A percentile compares a stretch with the other conserved stretches of the same genome.
These are phyloP conservation scores for Dryobotodes eremita DNA, from an alignment of 2,888 invertebrate genomes.

Conservation along the genomic window DNA sequence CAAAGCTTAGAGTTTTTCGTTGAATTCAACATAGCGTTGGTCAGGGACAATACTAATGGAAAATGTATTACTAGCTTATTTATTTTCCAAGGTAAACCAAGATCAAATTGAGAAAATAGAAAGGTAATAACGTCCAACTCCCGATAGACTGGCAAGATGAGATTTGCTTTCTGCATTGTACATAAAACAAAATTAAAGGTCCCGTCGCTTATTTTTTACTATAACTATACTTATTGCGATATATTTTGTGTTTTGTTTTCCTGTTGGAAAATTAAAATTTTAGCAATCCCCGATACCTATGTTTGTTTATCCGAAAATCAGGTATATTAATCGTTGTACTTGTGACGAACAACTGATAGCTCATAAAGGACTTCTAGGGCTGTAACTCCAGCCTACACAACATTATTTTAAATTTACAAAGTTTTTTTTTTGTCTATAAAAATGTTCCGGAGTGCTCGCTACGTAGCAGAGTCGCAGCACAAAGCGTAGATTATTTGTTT, in stretches of 20 bases:
- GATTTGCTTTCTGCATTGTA: constrained; percentile 37
- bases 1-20: neutral
- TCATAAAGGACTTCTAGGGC: no score
- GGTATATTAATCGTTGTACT: neutral
- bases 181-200: constrained; percentile 16
- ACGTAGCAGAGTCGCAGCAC: neutral
- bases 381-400: neutral
- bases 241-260: neutral
- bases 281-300: neutral
- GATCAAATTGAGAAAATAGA: constrained; percentile 47
- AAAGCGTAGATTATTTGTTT: neutral
- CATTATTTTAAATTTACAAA: neutral
- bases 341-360: neutral
- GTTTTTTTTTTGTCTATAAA: neutral
- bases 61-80: constrained; percentile 45
- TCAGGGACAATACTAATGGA: constrained; percentile 23
- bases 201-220: neutral
- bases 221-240: neutral
- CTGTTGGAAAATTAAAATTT: neutral
- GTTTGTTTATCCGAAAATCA: neutral
- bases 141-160: constrained; percentile 24
- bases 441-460: neutral
- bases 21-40: constrained; percentile 10
- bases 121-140: constrained; percentile 55
- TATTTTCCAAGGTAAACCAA: constrained; percentile 50